A percentile compares a stretch with the other conserved stretches of the same genome.
Conservation (phyloP, 2,888 invertebrate genomes). For the Camptogramma bilineatum region DNA sequence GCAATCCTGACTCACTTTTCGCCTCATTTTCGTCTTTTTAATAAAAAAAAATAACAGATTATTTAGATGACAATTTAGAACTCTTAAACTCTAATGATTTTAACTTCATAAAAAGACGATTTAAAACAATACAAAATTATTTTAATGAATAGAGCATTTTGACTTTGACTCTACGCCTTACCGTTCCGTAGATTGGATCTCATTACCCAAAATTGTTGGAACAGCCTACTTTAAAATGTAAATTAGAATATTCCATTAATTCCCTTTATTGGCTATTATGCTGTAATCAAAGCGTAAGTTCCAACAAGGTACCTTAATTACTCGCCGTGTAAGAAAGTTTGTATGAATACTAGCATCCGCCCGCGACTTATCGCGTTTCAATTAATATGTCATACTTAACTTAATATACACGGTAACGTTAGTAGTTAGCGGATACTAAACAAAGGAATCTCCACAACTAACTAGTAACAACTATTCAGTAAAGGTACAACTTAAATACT, state of each 20-base stretch:
- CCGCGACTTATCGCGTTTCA: background rate
- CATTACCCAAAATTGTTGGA: conserved; percentile 9
- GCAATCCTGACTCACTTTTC: no score
- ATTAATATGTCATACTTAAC: no score
- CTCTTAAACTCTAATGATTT: no score
- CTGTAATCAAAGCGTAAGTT: conserved; percentile 3
- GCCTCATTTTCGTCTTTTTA: no score
- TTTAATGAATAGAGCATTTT: background rate
- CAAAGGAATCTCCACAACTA: no score
- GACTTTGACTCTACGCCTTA: background rate
- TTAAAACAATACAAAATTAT: background rate
- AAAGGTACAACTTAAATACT: no score
- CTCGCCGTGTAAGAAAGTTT: background rate
- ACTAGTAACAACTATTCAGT: no score
- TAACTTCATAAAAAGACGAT: no score
- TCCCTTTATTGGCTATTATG: conserved; percentile 15
- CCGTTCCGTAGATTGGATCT: background rate
- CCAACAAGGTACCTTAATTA: background rate
- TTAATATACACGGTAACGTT: no score
- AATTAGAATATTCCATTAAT: conserved; percentile 21
- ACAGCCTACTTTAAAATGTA: conserved; percentile 19
- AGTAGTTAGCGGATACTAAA: no score
- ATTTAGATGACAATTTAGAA: no score
- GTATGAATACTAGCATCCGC: background rate
- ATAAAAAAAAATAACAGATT: no score